These are phyloP conservation scores for Brachycybe producta DNA, from an alignment of 2,888 invertebrate genomes.

Conservation along the genomic window DNA sequence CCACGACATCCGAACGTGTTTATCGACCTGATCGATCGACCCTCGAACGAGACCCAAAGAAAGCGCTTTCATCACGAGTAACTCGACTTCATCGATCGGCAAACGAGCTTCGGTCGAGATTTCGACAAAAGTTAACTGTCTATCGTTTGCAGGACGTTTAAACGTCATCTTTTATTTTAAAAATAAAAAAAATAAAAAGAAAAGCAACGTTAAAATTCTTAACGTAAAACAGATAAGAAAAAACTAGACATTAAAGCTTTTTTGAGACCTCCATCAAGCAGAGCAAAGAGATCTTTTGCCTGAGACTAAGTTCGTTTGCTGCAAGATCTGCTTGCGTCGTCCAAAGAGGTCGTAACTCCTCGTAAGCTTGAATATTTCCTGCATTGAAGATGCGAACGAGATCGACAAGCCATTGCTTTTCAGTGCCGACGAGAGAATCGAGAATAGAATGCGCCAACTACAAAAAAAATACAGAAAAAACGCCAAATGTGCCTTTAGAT, in stretches of 20 bases:
- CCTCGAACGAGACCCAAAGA: constrained; percentile 88
- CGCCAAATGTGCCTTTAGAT: constrained; percentile 15
- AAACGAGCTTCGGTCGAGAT: constrained; percentile 75
- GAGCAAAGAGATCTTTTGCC: constrained; percentile 86
- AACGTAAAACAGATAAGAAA: constrained; percentile 1
- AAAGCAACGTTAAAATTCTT: neutral
- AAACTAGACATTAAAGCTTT: neutral
- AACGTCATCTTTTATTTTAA: constrained; percentile 69
- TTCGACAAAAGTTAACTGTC: constrained; percentile 75
- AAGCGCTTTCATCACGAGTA: constrained; percentile 93
- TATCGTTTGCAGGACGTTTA: constrained; percentile 73
- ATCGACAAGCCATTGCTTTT: constrained; percentile 76
- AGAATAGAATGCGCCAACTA: constrained; percentile 88
- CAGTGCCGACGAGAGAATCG: constrained; percentile 62
- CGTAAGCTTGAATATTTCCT: constrained; percentile 65
- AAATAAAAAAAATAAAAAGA: constrained; percentile 4
- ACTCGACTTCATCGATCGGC: constrained; percentile 71
- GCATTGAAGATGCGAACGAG: constrained; percentile 73
- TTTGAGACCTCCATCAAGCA: constrained; percentile 78
- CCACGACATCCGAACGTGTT: constrained; percentile 66
- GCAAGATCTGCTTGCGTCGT: constrained; percentile 66
- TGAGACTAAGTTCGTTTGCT: constrained; percentile 62
- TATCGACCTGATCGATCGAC: constrained; percentile 79
- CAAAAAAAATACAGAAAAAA: constrained; percentile 22
- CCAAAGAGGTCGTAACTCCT: constrained; percentile 60